Conservation (phyloP, 2,797 vertebrate species). For the Vipera ursinii region DNA sequence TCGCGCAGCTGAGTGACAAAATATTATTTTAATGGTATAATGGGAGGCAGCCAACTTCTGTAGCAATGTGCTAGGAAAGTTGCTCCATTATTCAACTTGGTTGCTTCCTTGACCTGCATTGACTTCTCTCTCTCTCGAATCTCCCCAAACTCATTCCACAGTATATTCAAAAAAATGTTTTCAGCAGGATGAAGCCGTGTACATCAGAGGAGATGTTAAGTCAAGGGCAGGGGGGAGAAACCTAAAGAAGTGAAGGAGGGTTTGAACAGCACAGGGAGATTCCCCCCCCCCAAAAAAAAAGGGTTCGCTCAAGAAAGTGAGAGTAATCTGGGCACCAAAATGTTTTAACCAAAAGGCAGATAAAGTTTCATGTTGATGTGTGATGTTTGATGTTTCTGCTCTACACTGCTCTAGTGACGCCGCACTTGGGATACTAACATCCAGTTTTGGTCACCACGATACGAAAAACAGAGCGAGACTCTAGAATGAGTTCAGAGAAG, state of each 20-base stretch:
- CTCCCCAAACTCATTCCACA: background rate
- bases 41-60: background rate
- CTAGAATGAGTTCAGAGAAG: no score
- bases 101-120: background rate
- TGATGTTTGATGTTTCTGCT: no score
- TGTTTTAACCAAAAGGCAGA: background rate
- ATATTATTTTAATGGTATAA: background rate
- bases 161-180: background rate
- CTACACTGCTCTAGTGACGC: no score
- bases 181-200: background rate
- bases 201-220: background rate
- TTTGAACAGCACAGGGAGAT: background rate
- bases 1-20: background rate
- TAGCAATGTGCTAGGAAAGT: background rate
- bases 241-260: background rate
- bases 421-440: no score
- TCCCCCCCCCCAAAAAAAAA: background rate
- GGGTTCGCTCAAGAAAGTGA: background rate
- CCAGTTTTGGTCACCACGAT: no score
- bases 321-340: background rate
- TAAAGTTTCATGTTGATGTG: background rate
- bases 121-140: background rate
- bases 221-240: no score
- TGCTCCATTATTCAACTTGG: background rate
- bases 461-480: no score